Percentiles rank a stretch among this genome's conserved stretches.
phyloP scores from a whole-genome alignment of 2,797 vertebrate genomes.

The Semotilus atromaculatus region DNA sequence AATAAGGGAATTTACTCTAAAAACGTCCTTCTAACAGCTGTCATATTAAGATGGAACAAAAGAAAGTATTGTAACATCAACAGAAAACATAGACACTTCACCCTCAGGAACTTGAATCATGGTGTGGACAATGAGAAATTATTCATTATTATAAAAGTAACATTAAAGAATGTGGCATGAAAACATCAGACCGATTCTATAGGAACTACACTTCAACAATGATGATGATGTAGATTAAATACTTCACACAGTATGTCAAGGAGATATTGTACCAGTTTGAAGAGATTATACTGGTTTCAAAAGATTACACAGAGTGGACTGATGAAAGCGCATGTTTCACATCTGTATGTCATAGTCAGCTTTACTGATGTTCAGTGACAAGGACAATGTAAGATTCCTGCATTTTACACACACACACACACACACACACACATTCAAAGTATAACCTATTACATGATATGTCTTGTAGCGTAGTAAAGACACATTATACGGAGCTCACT shows the following conservation, averaged over 20 bases:
- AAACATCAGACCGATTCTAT: not conserved
- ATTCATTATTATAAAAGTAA: not conserved
- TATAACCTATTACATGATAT: not conserved
- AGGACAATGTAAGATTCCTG: not conserved
- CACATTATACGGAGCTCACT: slow-evolving; percentile 20
- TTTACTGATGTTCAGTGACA: not conserved
- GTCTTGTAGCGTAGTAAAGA: slow-evolving; percentile 5
- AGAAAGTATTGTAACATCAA: not conserved
- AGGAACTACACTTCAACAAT: slow-evolving; percentile 16
- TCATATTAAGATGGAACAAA: not conserved
- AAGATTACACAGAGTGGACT: slow-evolving; percentile 8
- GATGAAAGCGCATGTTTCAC: slow-evolving; percentile 32
- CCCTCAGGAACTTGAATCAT: not conserved
- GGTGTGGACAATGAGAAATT: not conserved
- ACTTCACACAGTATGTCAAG: slow-evolving; percentile 24
- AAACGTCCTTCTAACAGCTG: not conserved
- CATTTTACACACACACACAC: not conserved
- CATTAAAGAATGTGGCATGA: not conserved
- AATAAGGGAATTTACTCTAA: not conserved
- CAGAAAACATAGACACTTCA: not conserved
- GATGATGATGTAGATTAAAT: slow-evolving; percentile 12
- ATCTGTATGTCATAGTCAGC: slow-evolving; percentile 14
- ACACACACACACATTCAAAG: not conserved
- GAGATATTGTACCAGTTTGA: slow-evolving; percentile 38
- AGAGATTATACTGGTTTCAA: slow-evolving; percentile 31